phyloP scores from a whole-genome alignment of 2,113 vertebrate genomes.

The Pterocles gutturalis region DNA sequence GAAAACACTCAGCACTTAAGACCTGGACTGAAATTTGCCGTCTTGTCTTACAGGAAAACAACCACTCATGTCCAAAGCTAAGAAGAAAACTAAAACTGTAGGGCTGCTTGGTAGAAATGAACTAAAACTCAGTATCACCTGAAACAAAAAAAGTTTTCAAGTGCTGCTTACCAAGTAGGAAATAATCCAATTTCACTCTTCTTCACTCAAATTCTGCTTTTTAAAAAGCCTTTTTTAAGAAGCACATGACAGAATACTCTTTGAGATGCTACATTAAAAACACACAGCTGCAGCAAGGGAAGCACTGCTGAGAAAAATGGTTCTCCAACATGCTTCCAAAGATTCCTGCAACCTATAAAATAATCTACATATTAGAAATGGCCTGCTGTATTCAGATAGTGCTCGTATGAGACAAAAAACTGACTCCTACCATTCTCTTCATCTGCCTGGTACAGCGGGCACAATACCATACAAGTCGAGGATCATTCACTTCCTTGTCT shows the following conservation, averaged over 20 bases:
- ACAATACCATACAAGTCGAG: conserved; percentile 97
- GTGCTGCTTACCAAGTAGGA: not conserved
- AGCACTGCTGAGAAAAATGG: not conserved
- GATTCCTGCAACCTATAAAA: not conserved
- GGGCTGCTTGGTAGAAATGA: not conserved
- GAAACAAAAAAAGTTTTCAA: not conserved
- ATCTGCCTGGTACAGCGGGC: conserved; percentile 97
- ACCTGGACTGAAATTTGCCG: not conserved
- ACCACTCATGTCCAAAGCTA: not conserved
- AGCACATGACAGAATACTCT: not conserved
- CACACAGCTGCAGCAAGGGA: not conserved
- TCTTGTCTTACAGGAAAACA: not conserved
- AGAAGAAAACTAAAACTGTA: not conserved
- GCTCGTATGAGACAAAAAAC: conserved; percentile 8
- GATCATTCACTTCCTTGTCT: conserved; percentile 98
- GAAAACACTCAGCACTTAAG: not conserved
- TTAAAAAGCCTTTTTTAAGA: not conserved
- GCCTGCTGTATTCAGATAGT: not conserved
- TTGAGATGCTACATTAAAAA: not conserved
- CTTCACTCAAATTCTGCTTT: not conserved
- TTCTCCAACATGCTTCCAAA: not conserved
- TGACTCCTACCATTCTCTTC: conserved; percentile 93
- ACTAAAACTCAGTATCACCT: not conserved
- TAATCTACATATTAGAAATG: not conserved
- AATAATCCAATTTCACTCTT: not conserved